Percentiles rank a stretch among this genome's conserved stretches.
These are phyloP conservation scores for Glaucopsyche alexis DNA, from an alignment of 2,888 invertebrate species.

Conservation along the genomic window DNA sequence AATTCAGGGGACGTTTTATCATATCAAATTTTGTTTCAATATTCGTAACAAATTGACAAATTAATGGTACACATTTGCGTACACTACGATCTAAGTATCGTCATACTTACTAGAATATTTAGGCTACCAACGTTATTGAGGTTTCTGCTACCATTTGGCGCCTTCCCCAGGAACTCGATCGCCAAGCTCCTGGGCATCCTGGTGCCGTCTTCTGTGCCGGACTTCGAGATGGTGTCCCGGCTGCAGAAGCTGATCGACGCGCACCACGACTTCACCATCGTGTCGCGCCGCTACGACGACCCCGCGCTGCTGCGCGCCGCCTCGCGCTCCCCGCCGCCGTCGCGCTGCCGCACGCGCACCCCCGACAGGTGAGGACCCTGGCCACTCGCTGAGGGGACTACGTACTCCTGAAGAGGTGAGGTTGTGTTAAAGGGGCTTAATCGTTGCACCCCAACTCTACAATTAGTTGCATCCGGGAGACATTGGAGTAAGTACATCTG, in stretches of 20 bases:
- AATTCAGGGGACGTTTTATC: no score
- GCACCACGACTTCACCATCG: slow-evolving; percentile 91
- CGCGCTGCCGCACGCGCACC: slow-evolving; percentile 70
- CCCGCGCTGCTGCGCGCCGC: slow-evolving; percentile 68
- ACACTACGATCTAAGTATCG: no score
- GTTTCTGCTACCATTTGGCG: neutral
- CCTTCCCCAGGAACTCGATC: slow-evolving; percentile 81
- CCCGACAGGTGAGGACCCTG: slow-evolving; percentile 69
- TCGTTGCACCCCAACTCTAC: no score
- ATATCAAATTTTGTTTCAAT: no score
- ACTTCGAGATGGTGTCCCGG: slow-evolving; percentile 87
- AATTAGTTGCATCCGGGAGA: no score
- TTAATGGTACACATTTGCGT: no score
- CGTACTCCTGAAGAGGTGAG: no score
- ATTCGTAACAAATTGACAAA: no score
- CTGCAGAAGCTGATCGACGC: slow-evolving; percentile 92
- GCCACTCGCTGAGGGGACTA: neutral
- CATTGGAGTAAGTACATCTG: no score
- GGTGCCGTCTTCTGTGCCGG: slow-evolving; percentile 83
- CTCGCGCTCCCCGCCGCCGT: slow-evolving; percentile 73
- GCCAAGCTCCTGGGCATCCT: slow-evolving; percentile 85
- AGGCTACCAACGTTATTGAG: no score
- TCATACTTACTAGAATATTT: no score
- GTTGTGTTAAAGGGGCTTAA: no score
- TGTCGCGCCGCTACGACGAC: slow-evolving; percentile 84